Base-by-base conservation (phyloP, 2,113 vertebrate species). In the Pluvianellus socialis region DNA sequence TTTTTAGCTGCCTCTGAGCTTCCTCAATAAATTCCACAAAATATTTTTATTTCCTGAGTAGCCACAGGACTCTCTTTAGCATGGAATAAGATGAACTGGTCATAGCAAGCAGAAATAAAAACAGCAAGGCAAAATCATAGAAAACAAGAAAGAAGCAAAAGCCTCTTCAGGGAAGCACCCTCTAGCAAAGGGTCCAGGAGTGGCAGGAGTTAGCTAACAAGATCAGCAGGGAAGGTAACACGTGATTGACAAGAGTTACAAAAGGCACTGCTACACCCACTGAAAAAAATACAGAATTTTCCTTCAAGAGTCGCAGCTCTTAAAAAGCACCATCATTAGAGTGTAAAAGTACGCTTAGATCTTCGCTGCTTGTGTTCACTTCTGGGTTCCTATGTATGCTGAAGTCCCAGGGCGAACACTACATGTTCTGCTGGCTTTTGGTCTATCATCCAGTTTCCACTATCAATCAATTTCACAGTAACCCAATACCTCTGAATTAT, bases 231-330 rank as follows among this genome's bases (percentile, higher is more conserved):
- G 44, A 62, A 38, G 4, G 35, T 12, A 66, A 59, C 17, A 26
- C 8, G 44, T 0, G 0, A 65, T 1, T 21, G 35, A 55, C 22
- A 24, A 19, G 61, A 42, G 7, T 40, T 55, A 55, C 8, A 71
- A 59, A 85, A 75, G 38, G 2, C 21, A 58, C 6, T 76, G 27
- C 26, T 27, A 79, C 12, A 53, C 9, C 20, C 56, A 47, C 0
- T n/a, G 32, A 47, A 85, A 91, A 52, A 81, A 91, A 85, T 1
- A 13, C 1, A 50, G 5, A 49, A 33, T 33, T 21, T 56, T 85
- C 35, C 40, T 65, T 61, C 23, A 17, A 47, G 44, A 70, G 14
- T 1, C 45, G 30, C 15, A 65, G 28, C 24, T 86, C 58, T 38
- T 55, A 79, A 76, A 86, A 84, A 26, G 18, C n/a, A 79, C 5